Evolutionary conservation across 53 echinoderm and acorn worm species (phyloP).

Genomic region (Apostichopus leukothele): DNA sequence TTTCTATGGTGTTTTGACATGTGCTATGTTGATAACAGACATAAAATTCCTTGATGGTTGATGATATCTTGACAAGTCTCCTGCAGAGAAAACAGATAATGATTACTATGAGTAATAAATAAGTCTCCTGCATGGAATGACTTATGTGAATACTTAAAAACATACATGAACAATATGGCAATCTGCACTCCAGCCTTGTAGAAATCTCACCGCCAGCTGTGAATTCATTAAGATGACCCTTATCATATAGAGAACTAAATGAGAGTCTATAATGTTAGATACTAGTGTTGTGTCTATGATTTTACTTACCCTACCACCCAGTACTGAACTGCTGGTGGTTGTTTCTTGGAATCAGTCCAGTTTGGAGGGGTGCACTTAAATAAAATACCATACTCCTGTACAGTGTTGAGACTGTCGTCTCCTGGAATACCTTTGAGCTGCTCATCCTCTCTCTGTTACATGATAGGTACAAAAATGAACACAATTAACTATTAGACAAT

Average conservation of each 20-base stretch:
- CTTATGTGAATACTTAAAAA: too few species aligned
- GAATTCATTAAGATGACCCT: background rate
- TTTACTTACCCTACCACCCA: conserved; percentile 93
- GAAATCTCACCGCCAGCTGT: background rate
- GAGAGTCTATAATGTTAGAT: too few species aligned
- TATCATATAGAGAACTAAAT: background rate
- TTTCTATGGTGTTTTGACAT: conserved; percentile 83
- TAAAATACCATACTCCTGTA: conserved; percentile 83
- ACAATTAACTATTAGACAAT: too few species aligned
- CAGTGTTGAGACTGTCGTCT: conserved; percentile 64
- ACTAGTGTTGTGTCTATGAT: too few species aligned
- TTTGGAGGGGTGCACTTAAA: conserved; percentile 85
- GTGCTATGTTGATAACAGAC: conserved; percentile 94
- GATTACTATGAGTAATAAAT: too few species aligned
- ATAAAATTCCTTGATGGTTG: conserved; percentile 67
- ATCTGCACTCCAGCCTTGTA: too few species aligned
- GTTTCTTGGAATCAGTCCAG: conserved; percentile 77
- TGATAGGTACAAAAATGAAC: background rate
- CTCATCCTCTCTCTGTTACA: conserved; percentile 63
- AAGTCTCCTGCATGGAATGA: too few species aligned
- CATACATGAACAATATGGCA: too few species aligned
- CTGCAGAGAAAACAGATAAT: conserved; percentile 48
- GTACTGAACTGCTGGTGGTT: conserved; percentile 85
- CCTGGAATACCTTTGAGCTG: conserved; percentile 49
- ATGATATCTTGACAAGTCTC: conserved; percentile 65